Base-by-base conservation (phyloP, 2,888 invertebrate genomes). In the Ptilodon capucinus region DNA sequence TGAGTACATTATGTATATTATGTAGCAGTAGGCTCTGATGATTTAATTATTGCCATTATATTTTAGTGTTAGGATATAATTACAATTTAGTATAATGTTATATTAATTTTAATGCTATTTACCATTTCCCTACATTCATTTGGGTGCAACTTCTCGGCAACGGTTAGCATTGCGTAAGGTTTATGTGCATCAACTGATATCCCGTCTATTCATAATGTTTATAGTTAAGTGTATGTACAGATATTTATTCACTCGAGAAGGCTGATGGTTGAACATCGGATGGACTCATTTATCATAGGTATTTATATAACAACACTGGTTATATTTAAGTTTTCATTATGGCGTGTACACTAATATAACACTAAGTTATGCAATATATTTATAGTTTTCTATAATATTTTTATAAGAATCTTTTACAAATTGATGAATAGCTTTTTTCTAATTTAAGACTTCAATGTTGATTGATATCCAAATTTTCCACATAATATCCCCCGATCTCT, bases 321-420 rank as follows among this genome's bases (percentile, higher is more conserved):
- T 81, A 75, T 57, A 67, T 61, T 75, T 76, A 76, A 75, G 75
- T 77, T 79, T 74, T 71, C 71, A 69, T 67, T 73, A 71, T 77
- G 74, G 73, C 74, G 72, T 78, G 74, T 79, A 78, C 71, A 79
- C 72, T 76, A 72, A 75, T 74, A 71, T 63, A 75, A 78, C 74
- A 76, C 76, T 81, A 78, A 79, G 77, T 83, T 84, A 78, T 76
- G 78, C 78, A 76, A 78, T 83, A 76, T 79, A 80, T 79, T 80
- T 81, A 81, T 79, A 79, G 75, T 74, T 81, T 73, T 78, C 79
- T 82, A 76, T 81, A 73, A 76, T 81, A 83, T 83, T 84, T 81
- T 82, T 79, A 71, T 82, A 80, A 79, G 73, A 68, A 75, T 76
- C 72, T 76, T 80, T 81, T 76, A 74, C 75, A 76, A 72, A 64